Evolutionary conservation across 2,888 invertebrate genomes (phyloP).

Genomic region (Melolontha melolontha): DNA sequence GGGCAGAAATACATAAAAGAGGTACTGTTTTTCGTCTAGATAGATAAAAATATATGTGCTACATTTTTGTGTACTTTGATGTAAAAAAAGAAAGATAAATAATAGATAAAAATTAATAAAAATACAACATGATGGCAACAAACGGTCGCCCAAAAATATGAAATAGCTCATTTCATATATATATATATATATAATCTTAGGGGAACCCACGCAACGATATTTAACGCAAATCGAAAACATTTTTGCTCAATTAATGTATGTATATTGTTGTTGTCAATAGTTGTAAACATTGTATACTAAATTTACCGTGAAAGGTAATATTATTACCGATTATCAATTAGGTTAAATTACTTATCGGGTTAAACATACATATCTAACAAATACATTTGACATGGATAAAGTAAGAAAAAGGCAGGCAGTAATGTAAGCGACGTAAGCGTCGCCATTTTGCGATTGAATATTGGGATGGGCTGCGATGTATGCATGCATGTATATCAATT

Average conservation of each 20-base stretch:
- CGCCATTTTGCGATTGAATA: slow-evolving; percentile 32
- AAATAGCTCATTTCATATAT: slow-evolving; percentile 4
- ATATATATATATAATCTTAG: background rate
- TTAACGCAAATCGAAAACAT: slow-evolving; percentile 3
- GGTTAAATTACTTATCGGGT: background rate
- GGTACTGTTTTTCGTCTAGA: no score
- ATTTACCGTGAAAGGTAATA: background rate
- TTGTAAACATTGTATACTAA: no score
- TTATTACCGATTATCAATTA: background rate
- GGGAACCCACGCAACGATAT: slow-evolving; percentile 15
- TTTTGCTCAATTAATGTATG: background rate
- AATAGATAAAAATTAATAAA: slow-evolving; percentile 1
- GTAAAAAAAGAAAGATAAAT: no score
- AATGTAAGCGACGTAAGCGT: slow-evolving; percentile 7
- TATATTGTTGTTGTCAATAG: background rate
- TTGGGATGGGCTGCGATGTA: slow-evolving; percentile 28
- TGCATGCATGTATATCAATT: slow-evolving; percentile 18
- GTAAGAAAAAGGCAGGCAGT: slow-evolving; percentile 8
- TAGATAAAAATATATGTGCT: no score
- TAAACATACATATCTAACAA: background rate
- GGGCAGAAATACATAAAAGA: no score
- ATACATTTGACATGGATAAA: slow-evolving; percentile 1
- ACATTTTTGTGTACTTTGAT: no score
- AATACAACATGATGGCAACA: slow-evolving; percentile 1
- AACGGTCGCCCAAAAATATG: background rate